Percentiles rank a stretch among this genome's conserved stretches.
phyloP scores from a whole-genome alignment of 37 sponge, comb jelly and placozoan species.

The Diacarnus erythraeanus region DNA sequence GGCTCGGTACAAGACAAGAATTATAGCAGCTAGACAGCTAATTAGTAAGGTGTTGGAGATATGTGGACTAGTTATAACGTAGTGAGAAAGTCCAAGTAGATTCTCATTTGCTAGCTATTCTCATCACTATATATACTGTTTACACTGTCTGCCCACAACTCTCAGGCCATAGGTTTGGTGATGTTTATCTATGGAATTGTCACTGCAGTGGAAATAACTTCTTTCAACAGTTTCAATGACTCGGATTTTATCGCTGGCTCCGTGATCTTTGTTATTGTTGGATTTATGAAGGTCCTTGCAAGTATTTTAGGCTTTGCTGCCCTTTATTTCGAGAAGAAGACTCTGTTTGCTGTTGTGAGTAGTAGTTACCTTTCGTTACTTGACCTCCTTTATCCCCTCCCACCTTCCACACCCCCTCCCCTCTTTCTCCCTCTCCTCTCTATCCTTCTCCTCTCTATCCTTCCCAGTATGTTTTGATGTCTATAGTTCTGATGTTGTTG shows the following conservation, averaged over 20 bases:
- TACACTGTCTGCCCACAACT: not conserved
- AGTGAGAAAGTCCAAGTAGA: too few relatives aligned
- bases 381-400: not conserved
- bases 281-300: constrained; percentile 20
- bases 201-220: not conserved
- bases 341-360: constrained; percentile 26
- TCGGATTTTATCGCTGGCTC: constrained; percentile 7
- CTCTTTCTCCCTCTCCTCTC: not conserved
- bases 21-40: too few relatives aligned
- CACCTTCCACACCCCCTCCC: not conserved
- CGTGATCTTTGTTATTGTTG: constrained; percentile 28
- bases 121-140: not conserved
- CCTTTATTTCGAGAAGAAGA: not conserved
- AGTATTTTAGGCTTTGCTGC: constrained; percentile 4
- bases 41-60: too few relatives aligned
- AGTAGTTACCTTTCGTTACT: not conserved
- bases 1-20: not conserved
- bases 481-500: constrained; percentile 24
- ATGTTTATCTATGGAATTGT: constrained; percentile 30
- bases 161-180: constrained; percentile 29
- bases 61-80: too few relatives aligned
- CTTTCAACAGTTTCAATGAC: constrained; percentile 12
- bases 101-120: too few relatives aligned
- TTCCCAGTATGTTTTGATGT: constrained; percentile 6
- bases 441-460: not conserved